Conservation (phyloP, 2,888 invertebrate genomes). For the Stictocephala bisonia region DNA sequence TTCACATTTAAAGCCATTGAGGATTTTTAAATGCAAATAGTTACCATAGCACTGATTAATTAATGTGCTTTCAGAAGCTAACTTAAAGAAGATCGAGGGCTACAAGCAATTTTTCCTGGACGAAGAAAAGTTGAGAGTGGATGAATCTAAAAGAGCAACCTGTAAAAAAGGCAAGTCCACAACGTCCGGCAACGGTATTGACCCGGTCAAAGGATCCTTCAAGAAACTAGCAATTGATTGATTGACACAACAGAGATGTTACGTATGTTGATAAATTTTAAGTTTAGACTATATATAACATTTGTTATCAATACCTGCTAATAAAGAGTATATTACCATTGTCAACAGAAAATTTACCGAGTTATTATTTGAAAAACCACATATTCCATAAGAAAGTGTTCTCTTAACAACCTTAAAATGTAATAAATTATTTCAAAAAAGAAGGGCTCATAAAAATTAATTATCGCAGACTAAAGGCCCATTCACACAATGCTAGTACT, state of each 20-base stretch:
- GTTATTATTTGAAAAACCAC: too few relatives aligned
- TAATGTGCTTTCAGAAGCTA: slow-evolving; percentile 46
- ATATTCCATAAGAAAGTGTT: too few relatives aligned
- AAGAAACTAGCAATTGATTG: slow-evolving; percentile 59
- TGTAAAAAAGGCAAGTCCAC: slow-evolving; percentile 40
- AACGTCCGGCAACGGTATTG: background rate
- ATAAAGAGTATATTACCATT: too few relatives aligned
- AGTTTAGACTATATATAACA: slow-evolving; percentile 1
- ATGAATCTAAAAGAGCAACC: slow-evolving; percentile 53
- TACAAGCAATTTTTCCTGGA: slow-evolving; percentile 56
- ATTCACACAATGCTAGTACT: too few relatives aligned
- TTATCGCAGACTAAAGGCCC: too few relatives aligned
- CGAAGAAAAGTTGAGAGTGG: slow-evolving; percentile 57
- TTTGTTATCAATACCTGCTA: background rate
- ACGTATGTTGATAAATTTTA: slow-evolving; percentile 21
- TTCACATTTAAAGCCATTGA: background rate
- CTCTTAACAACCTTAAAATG: too few relatives aligned
- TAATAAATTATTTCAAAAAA: too few relatives aligned
- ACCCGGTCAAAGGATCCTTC: slow-evolving; percentile 54
- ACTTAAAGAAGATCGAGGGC: slow-evolving; percentile 50
- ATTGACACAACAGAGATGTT: slow-evolving; percentile 21
- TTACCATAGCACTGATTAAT: background rate
- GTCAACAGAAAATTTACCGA: too few relatives aligned
- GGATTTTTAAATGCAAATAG: background rate
- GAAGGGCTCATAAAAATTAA: too few relatives aligned